Evolutionary conservation across 1,140 invertebrate species (phyloP).

Genomic region (Brachionus calyciflorus): DNA sequence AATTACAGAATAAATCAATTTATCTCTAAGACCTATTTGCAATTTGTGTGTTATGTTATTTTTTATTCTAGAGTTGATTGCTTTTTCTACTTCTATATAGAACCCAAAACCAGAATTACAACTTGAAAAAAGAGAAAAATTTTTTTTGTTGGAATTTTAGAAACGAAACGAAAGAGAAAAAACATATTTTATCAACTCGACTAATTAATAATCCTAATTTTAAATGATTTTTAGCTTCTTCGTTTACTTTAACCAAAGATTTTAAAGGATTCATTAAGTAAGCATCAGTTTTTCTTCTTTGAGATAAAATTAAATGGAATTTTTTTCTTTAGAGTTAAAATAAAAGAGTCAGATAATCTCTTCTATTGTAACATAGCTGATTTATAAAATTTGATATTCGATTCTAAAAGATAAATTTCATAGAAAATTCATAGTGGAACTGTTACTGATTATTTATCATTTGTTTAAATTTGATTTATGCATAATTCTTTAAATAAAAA

Average conservation of each 20-base stretch:
- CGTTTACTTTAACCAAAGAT: not conserved
- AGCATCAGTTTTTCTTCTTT: constrained; percentile 8
- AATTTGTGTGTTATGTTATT: constrained; percentile 28
- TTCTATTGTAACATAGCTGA: no score
- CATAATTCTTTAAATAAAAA: no score
- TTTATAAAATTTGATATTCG: no score
- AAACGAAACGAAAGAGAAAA: constrained; percentile 27
- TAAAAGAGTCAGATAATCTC: no score
- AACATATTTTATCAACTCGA: constrained; percentile 42
- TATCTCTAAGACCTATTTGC: constrained; percentile 28
- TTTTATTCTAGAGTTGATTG: constrained; percentile 22
- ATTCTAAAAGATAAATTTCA: no score
- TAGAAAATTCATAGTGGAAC: no score
- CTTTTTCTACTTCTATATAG: not conserved
- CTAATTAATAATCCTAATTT: constrained; percentile 28
- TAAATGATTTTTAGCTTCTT: not conserved
- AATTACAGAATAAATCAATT: constrained; percentile 40
- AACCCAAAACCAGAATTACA: not conserved
- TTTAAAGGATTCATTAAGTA: constrained; percentile 13
- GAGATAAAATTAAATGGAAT: no score
- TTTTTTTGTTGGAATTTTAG: not conserved
- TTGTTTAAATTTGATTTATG: no score
- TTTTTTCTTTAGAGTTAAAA: no score
- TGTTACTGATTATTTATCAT: no score
- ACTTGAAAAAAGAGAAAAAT: not conserved